These are phyloP conservation scores for Morpho achilles DNA, from an alignment of 2,888 invertebrate species.

Conservation along the genomic window DNA sequence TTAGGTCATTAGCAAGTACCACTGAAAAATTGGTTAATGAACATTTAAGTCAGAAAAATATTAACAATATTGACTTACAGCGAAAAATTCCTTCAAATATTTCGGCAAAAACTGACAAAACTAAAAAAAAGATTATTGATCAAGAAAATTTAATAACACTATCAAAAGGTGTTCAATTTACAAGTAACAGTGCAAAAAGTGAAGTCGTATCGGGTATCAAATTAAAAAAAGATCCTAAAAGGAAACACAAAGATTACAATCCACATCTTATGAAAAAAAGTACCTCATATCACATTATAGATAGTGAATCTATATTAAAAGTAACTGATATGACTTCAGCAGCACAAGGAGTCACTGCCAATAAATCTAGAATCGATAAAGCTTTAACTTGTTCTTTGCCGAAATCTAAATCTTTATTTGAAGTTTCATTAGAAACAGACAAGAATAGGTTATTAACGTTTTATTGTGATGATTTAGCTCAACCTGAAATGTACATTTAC, in stretches of 20 bases:
- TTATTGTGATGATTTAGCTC: slow-evolving; percentile 37
- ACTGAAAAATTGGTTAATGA: slow-evolving; percentile 46
- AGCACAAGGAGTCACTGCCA: slow-evolving; percentile 31
- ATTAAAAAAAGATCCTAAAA: slow-evolving; percentile 43
- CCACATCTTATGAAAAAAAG: slow-evolving; percentile 45
- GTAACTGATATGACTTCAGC: slow-evolving; percentile 64
- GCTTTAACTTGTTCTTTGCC: slow-evolving; percentile 35
- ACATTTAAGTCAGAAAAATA: slow-evolving; percentile 29
- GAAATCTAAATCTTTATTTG: slow-evolving; percentile 44
- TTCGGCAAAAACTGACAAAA: background rate
- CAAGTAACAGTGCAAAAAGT: slow-evolving; percentile 34
- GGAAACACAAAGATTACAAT: slow-evolving; percentile 36
- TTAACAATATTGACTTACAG: background rate
- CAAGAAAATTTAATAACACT: slow-evolving; percentile 1
- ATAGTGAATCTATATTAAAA: slow-evolving; percentile 60
- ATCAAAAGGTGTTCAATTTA: slow-evolving; percentile 45
- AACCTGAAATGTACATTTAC: slow-evolving; percentile 15
- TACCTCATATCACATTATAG: slow-evolving; percentile 58
- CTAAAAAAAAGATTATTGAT: background rate
- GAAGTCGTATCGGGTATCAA: slow-evolving; percentile 41
- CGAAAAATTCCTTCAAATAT: background rate
- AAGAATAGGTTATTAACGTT: slow-evolving; percentile 41
- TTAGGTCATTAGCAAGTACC: slow-evolving; percentile 45
- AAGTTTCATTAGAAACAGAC: slow-evolving; percentile 35
- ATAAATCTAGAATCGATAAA: slow-evolving; percentile 28